These are phyloP conservation scores for Leucosticte australis DNA, from an alignment of 2,113 vertebrate species.

Conservation along the genomic window DNA sequence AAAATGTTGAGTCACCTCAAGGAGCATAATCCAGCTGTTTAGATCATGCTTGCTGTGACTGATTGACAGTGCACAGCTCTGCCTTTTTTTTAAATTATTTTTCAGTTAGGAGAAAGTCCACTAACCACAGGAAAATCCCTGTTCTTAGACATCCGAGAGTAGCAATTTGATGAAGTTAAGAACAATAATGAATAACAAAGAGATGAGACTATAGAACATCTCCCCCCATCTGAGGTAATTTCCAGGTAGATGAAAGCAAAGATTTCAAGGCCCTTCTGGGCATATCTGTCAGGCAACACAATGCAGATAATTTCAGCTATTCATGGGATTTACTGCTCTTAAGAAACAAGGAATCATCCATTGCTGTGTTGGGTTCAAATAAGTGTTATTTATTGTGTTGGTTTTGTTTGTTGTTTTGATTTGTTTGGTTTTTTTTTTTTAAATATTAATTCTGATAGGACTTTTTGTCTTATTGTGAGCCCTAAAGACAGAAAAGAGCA, in stretches of 20 bases:
- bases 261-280: neutral
- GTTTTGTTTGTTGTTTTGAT: neutral
- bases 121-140: neutral
- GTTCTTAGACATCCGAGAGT: neutral
- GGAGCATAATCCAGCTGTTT: conserved; percentile 64
- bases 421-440: neutral
- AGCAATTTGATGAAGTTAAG: neutral
- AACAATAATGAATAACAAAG: neutral
- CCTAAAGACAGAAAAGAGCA: neutral
- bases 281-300: neutral
- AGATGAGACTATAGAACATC: neutral
- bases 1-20: conserved; percentile 55
- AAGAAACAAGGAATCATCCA: conserved; percentile 29
- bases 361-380: conserved; percentile 15
- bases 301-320: conserved; percentile 32
- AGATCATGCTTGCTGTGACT: neutral
- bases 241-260: neutral
- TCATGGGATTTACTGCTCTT: conserved; percentile 37
- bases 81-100: neutral
- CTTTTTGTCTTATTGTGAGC: neutral
- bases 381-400: neutral
- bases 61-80: conserved; percentile 43
- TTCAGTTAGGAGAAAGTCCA: neutral
- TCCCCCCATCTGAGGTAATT: neutral
- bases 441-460: neutral